Evolutionary conservation across 1,140 invertebrate genomes (phyloP), one percentile per base, ranked within the genome.

Genomic region (Ectropis grisescens): DNA sequence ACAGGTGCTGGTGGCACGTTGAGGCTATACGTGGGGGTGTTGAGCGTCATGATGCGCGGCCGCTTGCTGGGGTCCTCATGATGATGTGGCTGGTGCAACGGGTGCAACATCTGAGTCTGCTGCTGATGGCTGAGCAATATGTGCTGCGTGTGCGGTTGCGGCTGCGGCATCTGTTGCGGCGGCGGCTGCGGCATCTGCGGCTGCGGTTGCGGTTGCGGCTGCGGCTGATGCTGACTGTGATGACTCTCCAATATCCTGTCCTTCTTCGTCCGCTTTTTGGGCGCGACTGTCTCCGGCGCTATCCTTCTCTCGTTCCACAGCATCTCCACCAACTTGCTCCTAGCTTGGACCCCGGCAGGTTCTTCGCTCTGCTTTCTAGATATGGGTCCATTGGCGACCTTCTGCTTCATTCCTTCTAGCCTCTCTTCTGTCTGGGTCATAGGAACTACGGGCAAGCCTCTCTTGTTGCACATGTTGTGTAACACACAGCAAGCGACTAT

Each of bases 361-460:
- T 70, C 62, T 29, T 70, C 69, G 1, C 51, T 46, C 19, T 60
- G 54, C 36, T 69, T 71, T 11, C 60, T 48, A 0, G 70, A 57
- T 8, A 71, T 41, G 0, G 70, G 51, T 1, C 58, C 54, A 14
- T 71, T 76, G 0, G 74, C 74, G 0, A 76, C 74, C 5, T 65
- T 62, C 29, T 79, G 74, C 33, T 79, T 79, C 74, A 79, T 75
- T 0, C 57, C 57, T 32, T 79, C 74, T 1, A 79, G 27, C 0
- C 74, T 41, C 15, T 79, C 74, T 13, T 79, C 74, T 0, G 74
- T 53, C 2, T 56, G 60, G 0, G 62, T 64, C 65, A 79, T 74
- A 1, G 52, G 55, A 1, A 54, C 42, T 0, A 47, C 42, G 0
- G 59, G 45, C 0, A 79, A 24, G 0, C 60, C 59, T 9, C 59